These are phyloP conservation scores for Acromyrmex echinatior DNA, from an alignment of 1,140 invertebrate genomes.

Conservation along the genomic window DNA sequence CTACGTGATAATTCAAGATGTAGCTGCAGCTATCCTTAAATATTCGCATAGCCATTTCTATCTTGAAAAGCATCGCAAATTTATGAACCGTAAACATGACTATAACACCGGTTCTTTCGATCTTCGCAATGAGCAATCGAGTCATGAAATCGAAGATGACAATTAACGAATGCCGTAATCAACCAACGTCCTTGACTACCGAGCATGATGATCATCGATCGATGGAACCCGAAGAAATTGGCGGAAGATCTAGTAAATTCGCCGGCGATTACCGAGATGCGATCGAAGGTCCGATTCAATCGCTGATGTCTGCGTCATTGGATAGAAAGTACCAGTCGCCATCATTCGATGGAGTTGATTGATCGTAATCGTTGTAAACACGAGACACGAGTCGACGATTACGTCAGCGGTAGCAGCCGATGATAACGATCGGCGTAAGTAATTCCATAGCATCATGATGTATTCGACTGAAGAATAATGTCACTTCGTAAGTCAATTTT, in stretches of 20 bases:
- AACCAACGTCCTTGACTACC: constrained; percentile 36
- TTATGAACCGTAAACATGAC: constrained; percentile 51
- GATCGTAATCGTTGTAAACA: constrained; percentile 60
- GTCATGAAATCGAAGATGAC: constrained; percentile 37
- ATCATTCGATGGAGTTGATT: constrained; percentile 43
- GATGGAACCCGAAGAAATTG: neutral
- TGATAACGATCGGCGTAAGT: constrained; percentile 63
- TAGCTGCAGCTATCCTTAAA: neutral
- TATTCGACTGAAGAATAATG: constrained; percentile 9
- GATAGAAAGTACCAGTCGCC: constrained; percentile 60
- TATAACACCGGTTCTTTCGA: constrained; percentile 33
- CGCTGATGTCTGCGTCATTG: constrained; percentile 39
- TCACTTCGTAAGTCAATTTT: constrained; percentile 30
- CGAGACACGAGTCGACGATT: constrained; percentile 61
- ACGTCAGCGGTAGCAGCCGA: constrained; percentile 68
- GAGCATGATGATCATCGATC: constrained; percentile 24
- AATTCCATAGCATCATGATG: constrained; percentile 56
- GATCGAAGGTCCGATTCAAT: constrained; percentile 35
- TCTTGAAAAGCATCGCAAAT: constrained; percentile 24
- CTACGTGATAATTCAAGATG: constrained; percentile 38
- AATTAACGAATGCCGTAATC: constrained; percentile 56
- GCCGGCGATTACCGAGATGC: constrained; percentile 28
- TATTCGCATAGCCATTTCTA: neutral
- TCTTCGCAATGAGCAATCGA: constrained; percentile 33
- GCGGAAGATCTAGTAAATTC: constrained; percentile 29